phyloP scores from a whole-genome alignment of 2,888 invertebrate genomes.

The Panopea generosa region DNA sequence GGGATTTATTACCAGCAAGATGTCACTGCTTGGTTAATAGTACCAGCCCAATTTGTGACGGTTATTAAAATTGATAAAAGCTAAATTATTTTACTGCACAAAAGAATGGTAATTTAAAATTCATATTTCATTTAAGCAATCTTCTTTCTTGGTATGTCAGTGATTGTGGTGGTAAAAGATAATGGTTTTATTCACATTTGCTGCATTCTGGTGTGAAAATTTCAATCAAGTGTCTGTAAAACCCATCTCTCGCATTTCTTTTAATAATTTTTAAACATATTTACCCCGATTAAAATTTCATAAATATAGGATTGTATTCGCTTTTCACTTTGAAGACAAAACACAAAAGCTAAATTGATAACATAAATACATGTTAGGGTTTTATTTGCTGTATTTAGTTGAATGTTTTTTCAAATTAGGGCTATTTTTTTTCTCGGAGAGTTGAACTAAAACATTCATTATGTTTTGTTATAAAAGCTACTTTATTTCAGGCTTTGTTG shows the following conservation, averaged over 20 bases:
- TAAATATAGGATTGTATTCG: conserved; percentile 20
- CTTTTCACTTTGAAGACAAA: conserved; percentile 12
- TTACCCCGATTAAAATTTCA: conserved; percentile 20
- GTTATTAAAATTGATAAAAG: conserved; percentile 38
- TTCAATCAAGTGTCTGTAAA: neutral
- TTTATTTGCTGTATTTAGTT: neutral
- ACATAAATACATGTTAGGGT: neutral
- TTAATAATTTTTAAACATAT: conserved; percentile 11
- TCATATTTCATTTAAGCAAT: conserved; percentile 5
- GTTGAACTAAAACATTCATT: neutral
- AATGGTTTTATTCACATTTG: neutral
- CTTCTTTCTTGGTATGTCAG: neutral
- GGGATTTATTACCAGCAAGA: conserved; percentile 12
- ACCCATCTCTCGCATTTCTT: conserved; percentile 9
- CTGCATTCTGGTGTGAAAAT: conserved; percentile 6
- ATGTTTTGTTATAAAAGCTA: neutral
- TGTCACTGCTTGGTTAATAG: conserved; percentile 19
- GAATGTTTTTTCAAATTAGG: neutral
- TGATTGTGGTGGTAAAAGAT: neutral
- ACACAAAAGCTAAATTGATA: conserved; percentile 6
- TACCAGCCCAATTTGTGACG: conserved; percentile 12
- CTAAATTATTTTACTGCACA: conserved; percentile 16
- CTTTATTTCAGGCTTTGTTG: neutral
- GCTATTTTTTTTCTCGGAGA: neutral
- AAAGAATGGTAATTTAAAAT: conserved; percentile 14